A percentile compares a stretch with the other conserved stretches of the same genome.
Evolutionary conservation across 2,113 vertebrate genomes (phyloP).

Genomic region (Psammodynastes pulverulentus): DNA sequence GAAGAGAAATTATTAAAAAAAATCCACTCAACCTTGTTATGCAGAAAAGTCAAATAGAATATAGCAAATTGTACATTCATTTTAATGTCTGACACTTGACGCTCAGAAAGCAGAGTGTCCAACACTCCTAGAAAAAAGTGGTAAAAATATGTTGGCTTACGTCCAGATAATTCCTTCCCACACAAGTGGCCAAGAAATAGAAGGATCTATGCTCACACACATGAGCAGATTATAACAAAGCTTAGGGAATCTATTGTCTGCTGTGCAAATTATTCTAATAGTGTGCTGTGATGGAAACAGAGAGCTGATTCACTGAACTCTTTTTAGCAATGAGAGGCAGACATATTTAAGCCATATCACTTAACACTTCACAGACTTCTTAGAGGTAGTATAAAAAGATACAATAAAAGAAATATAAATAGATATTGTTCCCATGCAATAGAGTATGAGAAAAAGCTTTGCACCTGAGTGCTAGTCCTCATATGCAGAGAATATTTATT

Average conservation of each 20-base stretch:
- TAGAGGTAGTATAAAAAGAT: not conserved
- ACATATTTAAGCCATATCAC: not conserved
- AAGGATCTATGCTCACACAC: not conserved
- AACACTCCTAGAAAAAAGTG: not conserved
- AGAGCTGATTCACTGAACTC: conserved; percentile 4
- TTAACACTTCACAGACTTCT: not conserved
- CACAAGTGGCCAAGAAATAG: not conserved
- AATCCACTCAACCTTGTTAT: conserved; percentile 4
- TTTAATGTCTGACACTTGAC: not conserved
- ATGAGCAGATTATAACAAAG: conserved; percentile 16
- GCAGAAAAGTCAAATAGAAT: not conserved
- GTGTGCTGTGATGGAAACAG: not conserved
- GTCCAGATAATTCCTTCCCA: not conserved
- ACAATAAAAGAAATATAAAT: not conserved
- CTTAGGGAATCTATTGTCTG: not conserved
- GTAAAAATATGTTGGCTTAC: not conserved
- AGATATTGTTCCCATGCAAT: not conserved
- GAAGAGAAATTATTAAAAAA: not conserved
- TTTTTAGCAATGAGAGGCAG: not conserved
- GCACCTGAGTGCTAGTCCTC: not conserved
- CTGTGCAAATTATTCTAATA: not conserved
- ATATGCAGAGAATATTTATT: not conserved
- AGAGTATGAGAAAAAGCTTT: not conserved
- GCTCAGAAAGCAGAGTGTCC: conserved; percentile 1
- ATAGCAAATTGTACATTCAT: not conserved